A percentile compares a stretch with the other conserved stretches of the same genome.
Conservation (phyloP, 2,113 vertebrate genomes). For the Montifringilla adamsi region DNA sequence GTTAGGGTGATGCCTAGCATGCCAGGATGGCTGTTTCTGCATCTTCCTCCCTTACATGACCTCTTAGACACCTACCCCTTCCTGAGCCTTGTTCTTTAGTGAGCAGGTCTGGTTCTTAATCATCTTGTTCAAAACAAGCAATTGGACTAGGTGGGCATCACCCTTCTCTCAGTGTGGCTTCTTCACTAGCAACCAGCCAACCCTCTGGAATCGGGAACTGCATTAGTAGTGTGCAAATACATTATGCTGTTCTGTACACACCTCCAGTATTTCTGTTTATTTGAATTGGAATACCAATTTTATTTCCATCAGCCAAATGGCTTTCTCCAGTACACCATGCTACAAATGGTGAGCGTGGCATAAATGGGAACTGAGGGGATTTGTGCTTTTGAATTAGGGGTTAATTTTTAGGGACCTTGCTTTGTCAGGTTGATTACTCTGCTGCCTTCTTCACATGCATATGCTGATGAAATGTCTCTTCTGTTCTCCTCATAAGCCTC, state of each 20-base stretch:
- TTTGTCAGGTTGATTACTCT: not conserved
- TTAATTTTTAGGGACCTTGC: not conserved
- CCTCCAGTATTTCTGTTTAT: not conserved
- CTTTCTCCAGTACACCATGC: not conserved
- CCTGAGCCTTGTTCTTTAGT: not conserved
- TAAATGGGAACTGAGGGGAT: not conserved
- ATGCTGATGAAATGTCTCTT: not conserved
- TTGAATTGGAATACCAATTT: not conserved
- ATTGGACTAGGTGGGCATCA: not conserved
- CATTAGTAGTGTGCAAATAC: not conserved
- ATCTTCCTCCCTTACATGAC: not conserved
- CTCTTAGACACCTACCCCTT: not conserved
- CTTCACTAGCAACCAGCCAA: not conserved
- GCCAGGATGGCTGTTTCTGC: not conserved
- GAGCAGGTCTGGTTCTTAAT: not conserved
- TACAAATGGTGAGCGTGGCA: rapidly evolving
- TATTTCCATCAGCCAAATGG: not conserved
- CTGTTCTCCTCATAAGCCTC: not conserved
- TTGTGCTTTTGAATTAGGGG: not conserved
- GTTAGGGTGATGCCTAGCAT: not conserved
- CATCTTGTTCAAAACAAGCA: not conserved
- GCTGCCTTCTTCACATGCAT: not conserved
- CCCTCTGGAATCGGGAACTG: not conserved
- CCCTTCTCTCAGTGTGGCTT: not conserved
- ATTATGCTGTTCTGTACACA: not conserved